Conservation (phyloP, 2,797 vertebrate genomes). For the Arctocebus calabarensis region DNA sequence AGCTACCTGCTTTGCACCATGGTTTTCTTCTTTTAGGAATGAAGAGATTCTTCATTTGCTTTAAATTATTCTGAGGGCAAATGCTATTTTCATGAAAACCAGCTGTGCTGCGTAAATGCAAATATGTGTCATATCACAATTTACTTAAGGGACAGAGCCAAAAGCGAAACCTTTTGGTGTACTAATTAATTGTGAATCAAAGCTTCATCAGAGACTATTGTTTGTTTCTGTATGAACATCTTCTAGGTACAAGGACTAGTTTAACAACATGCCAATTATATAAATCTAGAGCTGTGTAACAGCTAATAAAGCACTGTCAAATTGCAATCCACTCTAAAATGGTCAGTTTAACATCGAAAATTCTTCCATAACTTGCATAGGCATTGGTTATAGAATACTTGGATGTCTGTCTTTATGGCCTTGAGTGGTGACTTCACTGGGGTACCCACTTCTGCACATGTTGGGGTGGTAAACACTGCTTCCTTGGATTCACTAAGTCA, state of each 20-base stretch:
- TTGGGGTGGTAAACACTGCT: neutral
- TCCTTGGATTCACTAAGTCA: neutral
- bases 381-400: neutral
- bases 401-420: neutral
- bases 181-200: conserved; percentile 80
- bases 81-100: conserved; percentile 77
- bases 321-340: conserved; percentile 10
- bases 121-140: conserved; percentile 70
- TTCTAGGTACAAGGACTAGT: conserved; percentile 59
- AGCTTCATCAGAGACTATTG: conserved; percentile 78
- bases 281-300: conserved; percentile 44
- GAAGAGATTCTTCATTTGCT: conserved; percentile 47
- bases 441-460: neutral
- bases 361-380: conserved; percentile 33
- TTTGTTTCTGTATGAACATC: conserved; percentile 60
- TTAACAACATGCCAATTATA: conserved; percentile 69
- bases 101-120: conserved; percentile 72
- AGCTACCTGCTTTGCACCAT: conserved; percentile 47
- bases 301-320: conserved; percentile 56
- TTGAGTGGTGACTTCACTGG: neutral
- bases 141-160: conserved; percentile 71
- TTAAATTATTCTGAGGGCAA: conserved; percentile 71
- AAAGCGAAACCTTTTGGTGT: conserved; percentile 72
- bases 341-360: conserved; percentile 45
- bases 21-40: neutral